Evolutionary conservation across 1,140 invertebrate genomes (phyloP).

Genomic region (Pseudomyrmex cubaensis): DNA sequence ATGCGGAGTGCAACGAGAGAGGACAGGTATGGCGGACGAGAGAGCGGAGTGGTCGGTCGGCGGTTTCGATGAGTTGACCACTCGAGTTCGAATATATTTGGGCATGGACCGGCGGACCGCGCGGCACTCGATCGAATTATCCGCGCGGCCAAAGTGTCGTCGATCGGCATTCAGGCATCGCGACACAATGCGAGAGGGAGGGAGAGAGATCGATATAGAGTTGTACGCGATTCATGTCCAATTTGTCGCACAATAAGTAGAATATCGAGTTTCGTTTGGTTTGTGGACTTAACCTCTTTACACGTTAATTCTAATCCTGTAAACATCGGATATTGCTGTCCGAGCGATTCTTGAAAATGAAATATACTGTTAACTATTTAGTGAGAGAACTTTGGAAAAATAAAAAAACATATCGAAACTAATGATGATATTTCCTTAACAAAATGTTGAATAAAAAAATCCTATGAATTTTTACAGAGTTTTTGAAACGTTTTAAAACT

Average conservation of each 20-base stretch:
- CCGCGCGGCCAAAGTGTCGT: not conserved
- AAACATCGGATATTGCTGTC: too few species aligned
- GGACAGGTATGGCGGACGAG: constrained; percentile 11
- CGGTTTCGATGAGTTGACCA: constrained; percentile 54
- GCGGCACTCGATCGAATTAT: constrained; percentile 44
- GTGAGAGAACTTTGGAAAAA: too few species aligned
- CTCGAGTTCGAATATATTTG: constrained; percentile 51
- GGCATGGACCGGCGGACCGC: constrained; percentile 10
- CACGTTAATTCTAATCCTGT: too few species aligned
- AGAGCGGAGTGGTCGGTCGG: constrained; percentile 11
- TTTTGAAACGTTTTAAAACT: too few species aligned
- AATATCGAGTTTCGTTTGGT: not conserved
- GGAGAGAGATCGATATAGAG: not conserved
- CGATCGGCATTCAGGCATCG: constrained; percentile 18
- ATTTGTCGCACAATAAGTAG: not conserved
- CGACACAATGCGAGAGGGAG: not conserved
- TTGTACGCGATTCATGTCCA: constrained; percentile 7
- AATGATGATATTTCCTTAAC: too few species aligned
- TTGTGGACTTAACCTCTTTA: not conserved
- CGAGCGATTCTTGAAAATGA: too few species aligned
- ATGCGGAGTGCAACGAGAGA: constrained; percentile 3
- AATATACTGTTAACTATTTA: too few species aligned
- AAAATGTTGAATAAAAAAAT: too few species aligned
- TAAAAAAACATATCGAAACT: too few species aligned
- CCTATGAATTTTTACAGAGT: too few species aligned